Conservation (phyloP, 2,888 invertebrate species). For the Anthophora plumipes region DNA sequence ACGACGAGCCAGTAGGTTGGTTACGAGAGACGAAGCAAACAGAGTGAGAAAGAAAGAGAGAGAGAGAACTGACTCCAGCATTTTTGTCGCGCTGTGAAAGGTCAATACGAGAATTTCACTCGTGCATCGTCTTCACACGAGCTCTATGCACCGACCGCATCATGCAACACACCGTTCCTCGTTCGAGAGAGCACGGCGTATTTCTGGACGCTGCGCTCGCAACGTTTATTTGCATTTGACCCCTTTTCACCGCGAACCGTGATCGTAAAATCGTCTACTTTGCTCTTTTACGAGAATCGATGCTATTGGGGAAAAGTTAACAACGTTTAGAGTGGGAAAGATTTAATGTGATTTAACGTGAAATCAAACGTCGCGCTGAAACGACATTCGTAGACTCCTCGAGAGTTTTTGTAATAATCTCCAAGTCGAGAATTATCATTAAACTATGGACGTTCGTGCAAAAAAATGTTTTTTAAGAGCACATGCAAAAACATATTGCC, state of each 20-base stretch:
- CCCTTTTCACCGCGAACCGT: slow-evolving; percentile 44
- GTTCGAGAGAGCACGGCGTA: slow-evolving; percentile 47
- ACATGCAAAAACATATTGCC: too few relatives aligned
- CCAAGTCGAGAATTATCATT: too few relatives aligned
- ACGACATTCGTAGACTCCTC: too few relatives aligned
- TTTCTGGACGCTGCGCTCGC: slow-evolving; percentile 32
- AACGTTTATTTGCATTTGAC: slow-evolving; percentile 62
- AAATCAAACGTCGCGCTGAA: neutral
- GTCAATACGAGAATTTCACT: slow-evolving; percentile 84
- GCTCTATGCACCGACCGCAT: slow-evolving; percentile 69
- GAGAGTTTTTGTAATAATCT: too few relatives aligned
- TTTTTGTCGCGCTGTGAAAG: slow-evolving; percentile 80
- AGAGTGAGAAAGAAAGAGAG: neutral
- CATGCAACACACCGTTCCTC: slow-evolving; percentile 64
- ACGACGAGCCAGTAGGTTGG: slow-evolving; percentile 57
- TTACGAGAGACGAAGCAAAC: slow-evolving; percentile 25
- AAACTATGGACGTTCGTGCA: too few relatives aligned
- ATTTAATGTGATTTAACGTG: neutral
- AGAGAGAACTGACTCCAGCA: slow-evolving; percentile 76
- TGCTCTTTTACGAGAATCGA: slow-evolving; percentile 11
- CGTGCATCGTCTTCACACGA: slow-evolving; percentile 78
- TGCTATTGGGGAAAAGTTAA: neutral
- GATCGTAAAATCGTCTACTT: slow-evolving; percentile 35
- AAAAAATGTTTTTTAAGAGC: too few relatives aligned
- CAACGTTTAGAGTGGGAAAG: neutral